Evolutionary conservation across 2,113 vertebrate genomes (phyloP), one percentile per base, ranked within the genome.

Genomic region (Solenodon paradoxus): DNA sequence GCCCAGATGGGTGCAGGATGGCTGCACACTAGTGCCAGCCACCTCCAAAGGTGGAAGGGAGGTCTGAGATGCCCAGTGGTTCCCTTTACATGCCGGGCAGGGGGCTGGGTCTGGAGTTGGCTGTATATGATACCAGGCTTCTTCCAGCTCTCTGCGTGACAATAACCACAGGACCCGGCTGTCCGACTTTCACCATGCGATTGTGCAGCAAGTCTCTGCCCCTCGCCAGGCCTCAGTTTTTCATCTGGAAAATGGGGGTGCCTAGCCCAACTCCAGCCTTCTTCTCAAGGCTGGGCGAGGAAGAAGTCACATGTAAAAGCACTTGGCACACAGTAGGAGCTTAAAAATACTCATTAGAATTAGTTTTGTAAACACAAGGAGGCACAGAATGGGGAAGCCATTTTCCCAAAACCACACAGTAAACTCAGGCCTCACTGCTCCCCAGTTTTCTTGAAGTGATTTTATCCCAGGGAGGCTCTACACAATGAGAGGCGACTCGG

Each of bases 321-420:
- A 4, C 77, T 95, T 86, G 71, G 94, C 81, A 72, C 83, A 84
- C 64, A n/a, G n/a, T n/a, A n/a, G n/a, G n/a, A n/a, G n/a, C n/a
- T n/a, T n/a, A n/a, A n/a, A n/a, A n/a, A n/a, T n/a, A n/a, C n/a
- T 95, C 35, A 28, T 3, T 51, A 59, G 64, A 38, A 61, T 96
- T 88, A 93, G 63, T 96, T 79, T 90, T 94, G 90, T 96, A 96
- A 97, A 96, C 85, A 92, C 45, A 24, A 92, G 84, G 92, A 95
- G 95, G 96, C 92, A 97, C 96, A 94, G 77, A 94, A 53, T 71
- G 80, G 80, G 94, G 55, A 87, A 66, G 66, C 64, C 69, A 42
- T 72, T 86, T 82, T 69, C 87, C 90, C 75, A 71, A 79, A 90
- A 63, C 49, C 79, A 84, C 85, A 92, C 80, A 89, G 78, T 78